phyloP scores from a whole-genome alignment of 1,140 invertebrate species.

The Achatina immaculata region DNA sequence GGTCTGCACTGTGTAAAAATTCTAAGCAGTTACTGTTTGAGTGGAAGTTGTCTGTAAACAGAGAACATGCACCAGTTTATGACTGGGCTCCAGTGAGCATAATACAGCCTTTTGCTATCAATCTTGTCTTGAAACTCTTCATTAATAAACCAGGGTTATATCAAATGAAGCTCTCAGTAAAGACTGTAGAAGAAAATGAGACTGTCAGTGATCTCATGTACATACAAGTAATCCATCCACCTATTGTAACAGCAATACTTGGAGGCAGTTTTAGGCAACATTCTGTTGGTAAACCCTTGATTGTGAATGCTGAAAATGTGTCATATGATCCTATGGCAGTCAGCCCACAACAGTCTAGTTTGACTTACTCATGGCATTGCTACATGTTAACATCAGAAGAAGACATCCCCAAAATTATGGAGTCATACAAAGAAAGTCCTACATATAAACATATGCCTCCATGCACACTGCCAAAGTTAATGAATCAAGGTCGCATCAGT shows the following conservation, averaged over 20 bases:
- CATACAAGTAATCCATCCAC: background rate
- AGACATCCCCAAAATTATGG: background rate
- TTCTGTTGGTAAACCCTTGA: background rate
- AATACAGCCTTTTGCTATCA: background rate
- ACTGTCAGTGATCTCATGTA: background rate
- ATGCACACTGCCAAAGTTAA: background rate
- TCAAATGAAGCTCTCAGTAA: background rate
- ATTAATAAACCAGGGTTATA: background rate
- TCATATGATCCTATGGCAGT: background rate
- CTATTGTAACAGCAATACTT: background rate
- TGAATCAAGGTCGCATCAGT: background rate
- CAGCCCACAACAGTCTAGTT: background rate
- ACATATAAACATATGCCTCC: background rate
- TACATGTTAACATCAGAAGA: background rate
- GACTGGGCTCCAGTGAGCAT: background rate
- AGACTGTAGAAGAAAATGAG: background rate
- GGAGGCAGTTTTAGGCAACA: constrained; percentile 10
- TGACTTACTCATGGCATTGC: background rate
- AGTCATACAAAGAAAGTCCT: background rate
- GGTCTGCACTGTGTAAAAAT: background rate
- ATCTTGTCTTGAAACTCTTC: background rate
- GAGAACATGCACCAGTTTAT: background rate
- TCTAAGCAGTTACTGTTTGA: background rate
- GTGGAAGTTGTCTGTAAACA: background rate
- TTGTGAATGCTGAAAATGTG: background rate